These are phyloP conservation scores for Marcusenius ussheri DNA, from an alignment of 2,113 vertebrate genomes.

Conservation along the genomic window DNA sequence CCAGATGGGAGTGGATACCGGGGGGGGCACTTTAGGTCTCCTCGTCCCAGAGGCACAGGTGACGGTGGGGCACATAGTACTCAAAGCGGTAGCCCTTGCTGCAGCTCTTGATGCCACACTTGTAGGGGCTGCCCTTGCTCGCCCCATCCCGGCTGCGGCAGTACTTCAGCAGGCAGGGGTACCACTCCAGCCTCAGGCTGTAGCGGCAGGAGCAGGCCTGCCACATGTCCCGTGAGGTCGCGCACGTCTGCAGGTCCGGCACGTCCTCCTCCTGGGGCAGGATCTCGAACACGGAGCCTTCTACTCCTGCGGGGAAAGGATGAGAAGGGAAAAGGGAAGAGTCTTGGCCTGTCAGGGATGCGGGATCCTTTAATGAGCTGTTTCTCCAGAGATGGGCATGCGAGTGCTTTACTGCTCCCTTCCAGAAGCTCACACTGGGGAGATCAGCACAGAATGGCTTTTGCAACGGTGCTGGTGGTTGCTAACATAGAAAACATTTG, in stretches of 20 bases:
- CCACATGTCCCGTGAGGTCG: conserved; percentile 66
- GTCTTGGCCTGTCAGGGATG: not conserved
- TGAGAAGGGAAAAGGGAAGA: no score
- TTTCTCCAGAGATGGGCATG: not conserved
- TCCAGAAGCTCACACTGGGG: not conserved
- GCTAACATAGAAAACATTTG: not conserved
- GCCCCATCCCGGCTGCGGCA: conserved; percentile 73
- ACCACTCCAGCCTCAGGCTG: conserved; percentile 84
- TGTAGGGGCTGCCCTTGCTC: conserved; percentile 76
- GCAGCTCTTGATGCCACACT: conserved; percentile 96
- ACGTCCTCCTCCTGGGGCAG: conserved; percentile 60
- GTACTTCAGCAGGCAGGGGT: conserved; percentile 92
- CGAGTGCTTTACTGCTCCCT: not conserved
- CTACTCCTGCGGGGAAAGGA: conserved; percentile 61
- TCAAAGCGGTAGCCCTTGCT: conserved; percentile 85
- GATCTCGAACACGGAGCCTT: conserved; percentile 79
- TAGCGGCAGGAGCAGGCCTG: conserved; percentile 80
- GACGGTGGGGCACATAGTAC: conserved; percentile 80
- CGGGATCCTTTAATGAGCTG: not conserved
- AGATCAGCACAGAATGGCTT: not conserved
- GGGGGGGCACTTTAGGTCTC: conserved; percentile 62
- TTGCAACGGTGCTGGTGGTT: not conserved
- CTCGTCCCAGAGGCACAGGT: conserved; percentile 91
- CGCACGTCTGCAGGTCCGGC: conserved; percentile 66
- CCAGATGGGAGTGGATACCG: no score